Evolutionary conservation across 2,113 vertebrate species (phyloP), one percentile per base, ranked within the genome.

Genomic region (Rutilus rutilus): DNA sequence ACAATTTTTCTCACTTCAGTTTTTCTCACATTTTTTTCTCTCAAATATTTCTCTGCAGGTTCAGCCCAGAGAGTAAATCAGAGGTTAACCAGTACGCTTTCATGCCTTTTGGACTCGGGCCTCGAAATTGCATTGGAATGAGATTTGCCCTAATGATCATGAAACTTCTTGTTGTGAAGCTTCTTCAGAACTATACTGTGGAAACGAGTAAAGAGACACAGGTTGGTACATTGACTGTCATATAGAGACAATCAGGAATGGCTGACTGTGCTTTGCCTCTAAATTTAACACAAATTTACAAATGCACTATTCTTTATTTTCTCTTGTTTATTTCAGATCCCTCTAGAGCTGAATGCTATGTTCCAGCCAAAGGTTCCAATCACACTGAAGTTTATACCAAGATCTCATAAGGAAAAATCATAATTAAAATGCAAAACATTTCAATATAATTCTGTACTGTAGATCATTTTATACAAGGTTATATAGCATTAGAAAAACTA

Each of bases 71-170:
- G 10, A 96, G 87, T 80, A 94, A 86, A 76, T 91, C 92, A 0
- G 23, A 10, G 15, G 82, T 94, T 1, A 92, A 96, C 62, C 94
- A 95, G 0, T 96, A 94, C 65, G 78, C 83, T 0, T 97, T 94
- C 89, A 91, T 97, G 91, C 96, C 95, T 0, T 97, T 97, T 0
- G 96, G 96, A 17, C 86, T 91, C 10, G 96, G 97, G 1, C 96
- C 95, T 12, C 92, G 96, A 67, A 97, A 96, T 88, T 96, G 96
- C 88, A 92, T 96, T 59, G 96, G 95, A 30, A 96, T 95, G 96
- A 92, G 95, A 52, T 96, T 97, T 88, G 95, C 96, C 42, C 86
- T 95, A 36, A 78, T 97, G 14, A 0, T 89, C 0, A 1, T 96
- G 87, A 97, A 96, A 88, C 86, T 96, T 59, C 93, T 94, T 4